phyloP scores from a whole-genome alignment of 2,113 vertebrate genomes.

The Psilopsiagon aurifrons region DNA sequence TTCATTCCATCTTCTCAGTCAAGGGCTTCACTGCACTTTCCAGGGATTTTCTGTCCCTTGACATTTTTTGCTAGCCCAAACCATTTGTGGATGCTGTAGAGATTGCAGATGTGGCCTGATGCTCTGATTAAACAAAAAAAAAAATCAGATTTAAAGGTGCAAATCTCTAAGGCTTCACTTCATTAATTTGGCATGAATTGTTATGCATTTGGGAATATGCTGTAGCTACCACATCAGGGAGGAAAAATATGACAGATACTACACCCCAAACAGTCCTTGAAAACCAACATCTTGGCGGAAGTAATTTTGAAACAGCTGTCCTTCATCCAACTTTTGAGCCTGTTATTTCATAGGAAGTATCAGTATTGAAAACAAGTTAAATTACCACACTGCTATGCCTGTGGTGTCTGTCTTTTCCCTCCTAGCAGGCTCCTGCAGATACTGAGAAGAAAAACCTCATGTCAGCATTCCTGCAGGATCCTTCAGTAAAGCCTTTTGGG shows the following conservation, averaged over 20 bases:
- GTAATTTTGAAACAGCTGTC: neutral
- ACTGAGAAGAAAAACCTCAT: neutral
- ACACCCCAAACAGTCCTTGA: neutral
- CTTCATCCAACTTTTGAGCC: neutral
- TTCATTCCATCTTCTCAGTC: neutral
- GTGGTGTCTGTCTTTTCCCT: neutral
- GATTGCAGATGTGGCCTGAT: neutral
- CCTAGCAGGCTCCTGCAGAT: neutral
- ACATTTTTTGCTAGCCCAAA: neutral
- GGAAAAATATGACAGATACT: neutral
- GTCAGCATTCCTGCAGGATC: neutral
- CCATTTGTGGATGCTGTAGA: neutral
- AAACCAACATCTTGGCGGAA: neutral
- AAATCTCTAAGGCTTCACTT: neutral
- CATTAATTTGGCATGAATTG: neutral
- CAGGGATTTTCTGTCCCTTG: neutral
- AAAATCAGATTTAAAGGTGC: neutral
- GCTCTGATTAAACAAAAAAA: neutral
- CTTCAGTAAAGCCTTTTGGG: neutral
- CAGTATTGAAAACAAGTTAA: neutral
- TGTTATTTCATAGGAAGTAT: neutral
- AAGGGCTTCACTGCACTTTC: neutral
- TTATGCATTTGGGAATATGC: neutral
- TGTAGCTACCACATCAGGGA: neutral
- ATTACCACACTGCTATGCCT: neutral